Percentiles rank a stretch among this genome's conserved stretches.
These are phyloP conservation scores for Gorsachius magnificus DNA, from an alignment of 2,797 vertebrate genomes.

Conservation along the genomic window DNA sequence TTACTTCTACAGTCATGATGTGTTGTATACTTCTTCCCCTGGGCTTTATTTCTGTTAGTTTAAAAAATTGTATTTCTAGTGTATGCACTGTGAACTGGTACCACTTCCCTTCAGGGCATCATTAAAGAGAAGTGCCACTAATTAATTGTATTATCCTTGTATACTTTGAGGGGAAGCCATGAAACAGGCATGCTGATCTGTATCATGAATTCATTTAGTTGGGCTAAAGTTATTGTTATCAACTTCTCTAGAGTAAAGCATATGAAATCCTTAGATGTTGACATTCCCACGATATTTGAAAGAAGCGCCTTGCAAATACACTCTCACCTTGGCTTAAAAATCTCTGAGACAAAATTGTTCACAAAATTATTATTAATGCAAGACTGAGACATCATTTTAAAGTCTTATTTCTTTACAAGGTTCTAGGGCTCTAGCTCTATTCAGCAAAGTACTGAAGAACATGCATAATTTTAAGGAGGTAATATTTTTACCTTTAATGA, in stretches of 20 bases:
- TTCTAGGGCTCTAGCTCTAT: neutral
- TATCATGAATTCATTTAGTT: neutral
- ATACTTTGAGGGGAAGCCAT: neutral
- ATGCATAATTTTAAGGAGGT: neutral
- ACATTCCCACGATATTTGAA: neutral
- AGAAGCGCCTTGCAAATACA: neutral
- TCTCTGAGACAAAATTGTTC: neutral
- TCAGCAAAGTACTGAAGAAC: neutral
- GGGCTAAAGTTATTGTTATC: neutral
- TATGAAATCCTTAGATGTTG: neutral
- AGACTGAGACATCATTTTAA: neutral
- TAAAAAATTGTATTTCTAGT: neutral
- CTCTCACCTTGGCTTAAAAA: neutral
- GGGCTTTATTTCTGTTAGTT: slow-evolving; percentile 4
- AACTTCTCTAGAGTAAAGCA: neutral
- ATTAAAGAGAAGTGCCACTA: slow-evolving; percentile 22
- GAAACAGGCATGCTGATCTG: neutral
- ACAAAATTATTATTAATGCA: neutral
- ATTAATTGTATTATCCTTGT: neutral
- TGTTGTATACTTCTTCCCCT: neutral
- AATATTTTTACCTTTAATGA: neutral
- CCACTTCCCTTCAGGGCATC: neutral
- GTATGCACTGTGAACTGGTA: neutral
- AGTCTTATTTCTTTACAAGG: neutral
- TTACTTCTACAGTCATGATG: neutral